Conservation (phyloP, 1,140 invertebrate species). For the Lucilia cuprina region DNA sequence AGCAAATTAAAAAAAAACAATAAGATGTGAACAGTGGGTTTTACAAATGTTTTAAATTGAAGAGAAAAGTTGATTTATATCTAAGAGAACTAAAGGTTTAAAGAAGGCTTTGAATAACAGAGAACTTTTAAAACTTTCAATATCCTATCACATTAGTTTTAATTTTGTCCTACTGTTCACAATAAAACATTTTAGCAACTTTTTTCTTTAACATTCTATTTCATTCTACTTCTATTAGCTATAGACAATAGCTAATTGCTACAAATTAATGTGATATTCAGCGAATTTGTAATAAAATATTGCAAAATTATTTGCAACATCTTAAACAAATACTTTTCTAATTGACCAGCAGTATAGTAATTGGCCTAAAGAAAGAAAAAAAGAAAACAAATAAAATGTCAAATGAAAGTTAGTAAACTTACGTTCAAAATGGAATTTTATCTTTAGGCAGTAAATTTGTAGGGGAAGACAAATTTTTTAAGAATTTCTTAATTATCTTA, state of each 20-base stretch:
- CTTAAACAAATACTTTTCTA: not conserved
- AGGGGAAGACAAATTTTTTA: too few species aligned
- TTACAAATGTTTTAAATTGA: not conserved
- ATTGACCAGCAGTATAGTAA: not conserved
- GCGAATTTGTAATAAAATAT: not conserved
- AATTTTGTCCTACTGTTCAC: not conserved
- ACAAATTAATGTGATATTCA: not conserved
- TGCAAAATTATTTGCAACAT: not conserved
- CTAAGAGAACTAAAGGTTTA: too few species aligned
- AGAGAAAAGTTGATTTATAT: too few species aligned
- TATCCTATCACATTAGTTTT: too few species aligned
- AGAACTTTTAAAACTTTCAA: too few species aligned
- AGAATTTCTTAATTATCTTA: too few species aligned
- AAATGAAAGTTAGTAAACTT: not conserved
- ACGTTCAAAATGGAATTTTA: too few species aligned
- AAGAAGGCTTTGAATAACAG: too few species aligned
- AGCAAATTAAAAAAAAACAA: not conserved
- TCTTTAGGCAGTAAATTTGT: not conserved
- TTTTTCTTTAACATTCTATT: not conserved
- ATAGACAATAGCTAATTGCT: conserved; percentile 17
- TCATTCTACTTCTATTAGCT: not conserved
- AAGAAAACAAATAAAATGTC: not conserved
- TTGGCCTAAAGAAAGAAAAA: not conserved
- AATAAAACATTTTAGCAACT: not conserved
- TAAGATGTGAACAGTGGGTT: not conserved